Conservation (phyloP, 2,888 invertebrate genomes). For the Aricia artaxerxes region DNA sequence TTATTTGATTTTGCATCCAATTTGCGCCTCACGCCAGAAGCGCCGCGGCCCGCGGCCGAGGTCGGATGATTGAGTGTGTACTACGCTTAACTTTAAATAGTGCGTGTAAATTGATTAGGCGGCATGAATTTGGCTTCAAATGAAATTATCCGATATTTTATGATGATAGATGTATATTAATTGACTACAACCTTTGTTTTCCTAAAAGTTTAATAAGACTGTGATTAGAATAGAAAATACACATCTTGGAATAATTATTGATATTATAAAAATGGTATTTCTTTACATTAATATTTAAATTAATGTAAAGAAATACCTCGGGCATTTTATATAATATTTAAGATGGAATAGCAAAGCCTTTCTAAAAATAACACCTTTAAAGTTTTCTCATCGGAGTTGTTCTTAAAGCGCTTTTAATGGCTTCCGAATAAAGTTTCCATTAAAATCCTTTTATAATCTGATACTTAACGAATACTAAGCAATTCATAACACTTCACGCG, state of each 20-base stretch:
- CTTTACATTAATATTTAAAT: too few relatives aligned
- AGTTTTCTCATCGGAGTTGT: not conserved
- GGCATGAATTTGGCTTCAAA: not conserved
- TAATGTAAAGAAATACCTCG: not conserved
- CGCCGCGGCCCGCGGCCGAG: constrained; percentile 53
- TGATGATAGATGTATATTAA: not conserved
- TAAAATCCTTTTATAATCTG: constrained; percentile 21
- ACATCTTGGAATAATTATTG: not conserved
- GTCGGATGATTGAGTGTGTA: constrained; percentile 43
- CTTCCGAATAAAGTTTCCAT: constrained; percentile 15
- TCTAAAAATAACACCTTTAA: not conserved
- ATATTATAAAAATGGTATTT: too few relatives aligned
- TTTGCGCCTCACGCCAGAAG: constrained; percentile 66
- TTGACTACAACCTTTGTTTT: not conserved
- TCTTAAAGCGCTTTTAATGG: constrained; percentile 15
- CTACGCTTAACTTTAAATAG: constrained; percentile 28
- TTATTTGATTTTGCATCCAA: constrained; percentile 77
- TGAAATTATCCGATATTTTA: not conserved
- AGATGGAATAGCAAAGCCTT: not conserved
- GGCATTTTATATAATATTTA: not conserved
- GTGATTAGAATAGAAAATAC: not conserved
- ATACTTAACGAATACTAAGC: constrained; percentile 27
- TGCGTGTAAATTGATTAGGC: constrained; percentile 8
- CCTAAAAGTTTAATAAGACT: too few relatives aligned
- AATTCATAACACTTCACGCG: constrained; percentile 37